Base-by-base conservation (phyloP, 2,888 invertebrate genomes). In the Agrypnus murinus region DNA sequence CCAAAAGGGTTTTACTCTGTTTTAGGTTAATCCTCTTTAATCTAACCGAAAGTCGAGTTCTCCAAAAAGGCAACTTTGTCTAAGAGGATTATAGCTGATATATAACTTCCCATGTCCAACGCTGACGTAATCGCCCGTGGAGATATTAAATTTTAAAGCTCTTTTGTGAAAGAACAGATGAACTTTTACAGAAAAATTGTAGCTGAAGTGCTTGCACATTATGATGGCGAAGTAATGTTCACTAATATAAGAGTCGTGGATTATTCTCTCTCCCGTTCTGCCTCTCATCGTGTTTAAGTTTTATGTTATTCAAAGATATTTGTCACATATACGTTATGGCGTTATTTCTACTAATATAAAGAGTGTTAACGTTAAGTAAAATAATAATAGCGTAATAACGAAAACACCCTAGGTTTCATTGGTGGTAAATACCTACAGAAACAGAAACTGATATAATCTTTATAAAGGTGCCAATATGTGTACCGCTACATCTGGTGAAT, bases 21-120 rank as follows among this genome's bases (percentile, higher is more conserved):
- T 78, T 66, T 75, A 63, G 77, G 81, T 80, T 82, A 81, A 83
- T 80, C 81, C 77, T 69, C 78, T 81, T 78, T 82, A 81, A 82
- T 81, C 81, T 77, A 77, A 75, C 81, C 80, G 77, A 78, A 76
- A 81, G 82, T 81, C 80, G 80, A 78, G 80, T 81, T 78, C 77
- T 77, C 81, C 79, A 81, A 81, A 83, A 82, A 82, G 82, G 81
- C 81, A 82, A 81, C 82, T 82, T 81, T 80, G 79, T 80, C 79
- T 81, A 83, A 83, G 82, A 78, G 82, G 83, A 83, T 83, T 83
- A 83, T 76, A 74, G 77, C 77, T 82, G 82, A 83, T 83, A 82
- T 83, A 83, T 82, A 82, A 82, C 82, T 81, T 81, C 77, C 78
- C 78, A 78, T 81, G 78, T 78, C 77, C 79, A 78, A 78, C 77